A percentile compares a stretch with the other conserved stretches of the same genome.
Evolutionary conservation across 37 sponge, comb jelly and placozoan genomes (phyloP).

Genomic region (Eunapius fragilis): DNA sequence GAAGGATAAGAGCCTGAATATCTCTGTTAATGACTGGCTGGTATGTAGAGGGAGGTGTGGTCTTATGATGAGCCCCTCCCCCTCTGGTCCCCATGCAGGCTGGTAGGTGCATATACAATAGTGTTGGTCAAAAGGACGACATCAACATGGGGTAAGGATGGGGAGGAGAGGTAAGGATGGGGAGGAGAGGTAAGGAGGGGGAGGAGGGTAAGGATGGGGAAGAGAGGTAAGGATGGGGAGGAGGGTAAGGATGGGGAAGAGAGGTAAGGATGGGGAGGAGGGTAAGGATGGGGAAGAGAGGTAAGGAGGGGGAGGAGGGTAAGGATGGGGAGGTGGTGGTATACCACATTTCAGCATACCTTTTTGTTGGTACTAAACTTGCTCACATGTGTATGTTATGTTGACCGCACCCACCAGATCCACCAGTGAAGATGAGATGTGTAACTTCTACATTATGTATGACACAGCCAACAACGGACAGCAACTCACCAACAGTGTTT

Average conservation of each 20-base stretch:
- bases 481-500: neutral
- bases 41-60: conserved; percentile 15
- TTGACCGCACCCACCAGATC: conserved; percentile 29
- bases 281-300: neutral
- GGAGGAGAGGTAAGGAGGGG: neutral
- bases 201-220: no score
- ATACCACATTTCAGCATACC: neutral
- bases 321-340: no score
- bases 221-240: no score
- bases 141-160: conserved; percentile 64
- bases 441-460: conserved; percentile 99
- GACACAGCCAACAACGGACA: conserved; percentile 50
- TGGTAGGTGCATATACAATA: conserved; percentile 58
- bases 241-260: no score
- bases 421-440: conserved; percentile 88
- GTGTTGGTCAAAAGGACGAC: neutral
- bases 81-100: conserved; percentile 47
- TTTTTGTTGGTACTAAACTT: no score
- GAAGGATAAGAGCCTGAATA: conserved; percentile 6
- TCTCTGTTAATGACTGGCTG: conserved; percentile 35
- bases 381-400: conserved; percentile 9
- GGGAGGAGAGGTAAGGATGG: neutral
- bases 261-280: conserved; percentile 48
- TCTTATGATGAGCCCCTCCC: neutral
- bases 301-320: no score